A percentile compares a stretch with the other conserved stretches of the same genome.
These are phyloP conservation scores for Sorex fumeus DNA, from an alignment of 2,113 vertebrate species.

Conservation along the genomic window DNA sequence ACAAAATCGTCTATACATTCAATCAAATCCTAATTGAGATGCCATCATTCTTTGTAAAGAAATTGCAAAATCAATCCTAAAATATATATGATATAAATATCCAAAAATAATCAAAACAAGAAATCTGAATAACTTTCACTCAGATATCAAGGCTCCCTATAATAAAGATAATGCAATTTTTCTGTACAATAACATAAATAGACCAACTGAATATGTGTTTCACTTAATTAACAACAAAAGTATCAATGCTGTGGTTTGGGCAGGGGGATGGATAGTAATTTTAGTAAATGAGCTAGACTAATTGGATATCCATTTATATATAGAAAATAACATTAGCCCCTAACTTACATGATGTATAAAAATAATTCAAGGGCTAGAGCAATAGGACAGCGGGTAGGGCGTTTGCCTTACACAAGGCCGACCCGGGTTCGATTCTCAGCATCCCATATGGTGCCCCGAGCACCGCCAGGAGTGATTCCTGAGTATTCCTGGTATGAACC, in stretches of 20 bases:
- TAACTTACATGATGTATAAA: background rate
- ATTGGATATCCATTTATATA: background rate
- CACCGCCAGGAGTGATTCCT: no score
- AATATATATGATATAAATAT: slow-evolving; percentile 27
- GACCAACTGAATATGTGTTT: background rate
- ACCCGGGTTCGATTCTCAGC: no score
- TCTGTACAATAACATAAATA: slow-evolving; percentile 34
- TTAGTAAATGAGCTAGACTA: background rate
- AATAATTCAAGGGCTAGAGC: no score
- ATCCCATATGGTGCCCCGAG: no score
- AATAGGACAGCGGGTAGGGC: no score
- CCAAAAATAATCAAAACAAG: slow-evolving; percentile 24
- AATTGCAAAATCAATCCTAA: slow-evolving; percentile 44
- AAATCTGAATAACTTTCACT: slow-evolving; percentile 21
- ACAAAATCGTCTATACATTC: slow-evolving; percentile 7
- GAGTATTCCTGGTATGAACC: no score
- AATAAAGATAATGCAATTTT: slow-evolving; percentile 33
- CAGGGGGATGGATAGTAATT: background rate
- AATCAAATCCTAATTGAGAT: slow-evolving; percentile 19
- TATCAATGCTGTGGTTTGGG: background rate
- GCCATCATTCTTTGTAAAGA: background rate
- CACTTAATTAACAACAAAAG: slow-evolving; percentile 30
- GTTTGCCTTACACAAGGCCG: no score
- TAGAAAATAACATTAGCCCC: slow-evolving; percentile 16
- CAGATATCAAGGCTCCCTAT: background rate